Percentiles rank a stretch among this genome's conserved stretches.
Conservation (phyloP, 2,888 invertebrate genomes). For the Diogma glabrata region DNA sequence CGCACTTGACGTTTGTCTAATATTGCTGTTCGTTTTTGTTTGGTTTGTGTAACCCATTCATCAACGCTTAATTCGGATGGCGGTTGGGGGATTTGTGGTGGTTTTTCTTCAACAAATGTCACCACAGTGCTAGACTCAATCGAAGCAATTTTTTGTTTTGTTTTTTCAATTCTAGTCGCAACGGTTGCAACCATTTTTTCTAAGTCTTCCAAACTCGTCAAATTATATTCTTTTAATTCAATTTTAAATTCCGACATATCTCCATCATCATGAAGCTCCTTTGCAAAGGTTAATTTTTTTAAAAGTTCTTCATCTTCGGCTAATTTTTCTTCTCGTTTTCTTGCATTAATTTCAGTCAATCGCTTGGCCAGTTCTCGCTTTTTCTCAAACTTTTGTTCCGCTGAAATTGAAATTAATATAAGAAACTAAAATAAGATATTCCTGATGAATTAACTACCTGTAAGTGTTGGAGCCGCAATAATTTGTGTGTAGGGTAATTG, state of each 20-base stretch:
- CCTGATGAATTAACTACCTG: constrained; percentile 18
- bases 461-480: constrained; percentile 32
- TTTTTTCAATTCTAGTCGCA: constrained; percentile 45
- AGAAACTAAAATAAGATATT: neutral
- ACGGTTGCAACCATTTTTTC: constrained; percentile 32
- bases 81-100: constrained; percentile 26
- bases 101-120: constrained; percentile 23
- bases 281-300: constrained; percentile 59
- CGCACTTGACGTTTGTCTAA: constrained; percentile 58
- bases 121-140: constrained; percentile 12
- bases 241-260: constrained; percentile 61
- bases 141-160: constrained; percentile 52
- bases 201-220: constrained; percentile 67
- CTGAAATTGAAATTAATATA: constrained; percentile 23
- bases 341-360: constrained; percentile 78
- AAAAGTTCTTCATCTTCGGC: constrained; percentile 82
- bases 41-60: constrained; percentile 29
- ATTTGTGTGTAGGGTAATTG: constrained; percentile 70
- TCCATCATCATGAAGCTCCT: constrained; percentile 65
- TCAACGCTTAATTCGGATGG: constrained; percentile 27
- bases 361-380: constrained; percentile 75
- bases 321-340: constrained; percentile 75
- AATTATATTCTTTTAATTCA: constrained; percentile 61
- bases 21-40: constrained; percentile 52
- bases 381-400: constrained; percentile 77